These are phyloP conservation scores for Sericinus montela DNA, from an alignment of 2,888 invertebrate species.

Conservation along the genomic window DNA sequence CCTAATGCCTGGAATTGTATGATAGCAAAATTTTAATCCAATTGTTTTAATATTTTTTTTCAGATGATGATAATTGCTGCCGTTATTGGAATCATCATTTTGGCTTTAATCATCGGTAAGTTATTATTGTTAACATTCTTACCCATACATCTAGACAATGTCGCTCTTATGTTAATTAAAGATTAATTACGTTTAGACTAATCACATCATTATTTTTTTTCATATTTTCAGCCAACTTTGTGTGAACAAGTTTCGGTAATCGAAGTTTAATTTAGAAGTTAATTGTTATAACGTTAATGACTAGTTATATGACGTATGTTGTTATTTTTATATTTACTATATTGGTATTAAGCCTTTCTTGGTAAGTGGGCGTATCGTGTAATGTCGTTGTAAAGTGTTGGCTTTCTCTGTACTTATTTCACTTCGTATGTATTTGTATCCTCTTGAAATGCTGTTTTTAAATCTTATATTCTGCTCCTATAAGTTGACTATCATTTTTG, in stretches of 20 bases:
- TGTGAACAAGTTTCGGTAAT: slow-evolving; percentile 76
- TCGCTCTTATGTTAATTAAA: slow-evolving; percentile 28
- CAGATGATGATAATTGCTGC: slow-evolving; percentile 96
- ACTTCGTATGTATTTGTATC: slow-evolving; percentile 41
- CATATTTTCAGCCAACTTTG: slow-evolving; percentile 77
- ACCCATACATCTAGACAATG: slow-evolving; percentile 32
- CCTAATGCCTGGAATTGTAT: no score
- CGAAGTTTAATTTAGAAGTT: slow-evolving; percentile 67
- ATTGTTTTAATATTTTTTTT: slow-evolving; percentile 29
- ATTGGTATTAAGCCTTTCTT: slow-evolving; percentile 54
- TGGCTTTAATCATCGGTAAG: slow-evolving; percentile 95
- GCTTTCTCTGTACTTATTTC: slow-evolving; percentile 66
- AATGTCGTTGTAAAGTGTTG: slow-evolving; percentile 61
- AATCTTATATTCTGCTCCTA: slow-evolving; percentile 37
- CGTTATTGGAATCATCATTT: slow-evolving; percentile 88
- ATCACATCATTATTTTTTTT: slow-evolving; percentile 58
- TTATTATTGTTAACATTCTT: slow-evolving; percentile 18
- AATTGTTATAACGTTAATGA: slow-evolving; percentile 60
- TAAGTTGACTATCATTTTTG: slow-evolving; percentile 34
- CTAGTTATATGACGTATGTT: slow-evolving; percentile 57
- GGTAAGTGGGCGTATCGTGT: slow-evolving; percentile 61
- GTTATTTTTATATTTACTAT: slow-evolving; percentile 51
- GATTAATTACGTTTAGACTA: slow-evolving; percentile 53
- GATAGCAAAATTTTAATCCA: no score
- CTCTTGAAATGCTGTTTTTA: slow-evolving; percentile 38